These are phyloP conservation scores for Argya squamiceps DNA, from an alignment of 2,797 vertebrate species.

Conservation along the genomic window DNA sequence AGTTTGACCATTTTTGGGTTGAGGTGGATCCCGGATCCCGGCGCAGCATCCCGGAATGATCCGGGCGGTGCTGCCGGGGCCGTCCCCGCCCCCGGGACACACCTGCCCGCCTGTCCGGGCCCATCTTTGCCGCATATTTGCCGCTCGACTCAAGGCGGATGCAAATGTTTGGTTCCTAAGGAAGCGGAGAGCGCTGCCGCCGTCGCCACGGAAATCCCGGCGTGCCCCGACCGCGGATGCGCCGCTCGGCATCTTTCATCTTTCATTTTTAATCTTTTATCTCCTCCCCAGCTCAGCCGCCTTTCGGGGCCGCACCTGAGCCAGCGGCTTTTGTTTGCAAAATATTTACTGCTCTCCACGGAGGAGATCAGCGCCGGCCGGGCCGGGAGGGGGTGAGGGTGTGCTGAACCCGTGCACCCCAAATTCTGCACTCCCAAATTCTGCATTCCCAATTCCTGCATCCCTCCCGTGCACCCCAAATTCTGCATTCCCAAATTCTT, in stretches of 20 bases:
- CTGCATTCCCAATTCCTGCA: no score
- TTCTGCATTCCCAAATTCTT: no score
- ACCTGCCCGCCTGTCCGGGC: background rate
- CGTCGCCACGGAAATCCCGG: background rate
- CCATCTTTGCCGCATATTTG: background rate
- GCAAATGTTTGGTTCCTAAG: slow-evolving; percentile 46
- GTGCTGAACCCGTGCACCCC: background rate
- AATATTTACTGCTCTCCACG: background rate
- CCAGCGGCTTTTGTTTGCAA: background rate
- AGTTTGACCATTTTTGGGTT: fast-evolving
- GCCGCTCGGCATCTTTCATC: background rate
- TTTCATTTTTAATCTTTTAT: background rate
- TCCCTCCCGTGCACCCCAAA: no score
- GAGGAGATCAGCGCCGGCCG: background rate
- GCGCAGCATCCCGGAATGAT: no score
- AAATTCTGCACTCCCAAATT: no score
- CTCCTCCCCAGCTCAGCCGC: background rate
- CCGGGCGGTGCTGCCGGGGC: background rate
- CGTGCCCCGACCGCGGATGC: background rate
- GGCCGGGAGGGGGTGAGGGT: background rate
- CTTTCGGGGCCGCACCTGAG: background rate
- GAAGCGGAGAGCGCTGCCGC: background rate
- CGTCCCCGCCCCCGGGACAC: fast-evolving
- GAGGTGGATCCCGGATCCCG: background rate
- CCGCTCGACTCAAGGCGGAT: background rate